These are phyloP conservation scores for Tychaedon coryphoeus DNA, from an alignment of 2,113 vertebrate species.

Conservation along the genomic window DNA sequence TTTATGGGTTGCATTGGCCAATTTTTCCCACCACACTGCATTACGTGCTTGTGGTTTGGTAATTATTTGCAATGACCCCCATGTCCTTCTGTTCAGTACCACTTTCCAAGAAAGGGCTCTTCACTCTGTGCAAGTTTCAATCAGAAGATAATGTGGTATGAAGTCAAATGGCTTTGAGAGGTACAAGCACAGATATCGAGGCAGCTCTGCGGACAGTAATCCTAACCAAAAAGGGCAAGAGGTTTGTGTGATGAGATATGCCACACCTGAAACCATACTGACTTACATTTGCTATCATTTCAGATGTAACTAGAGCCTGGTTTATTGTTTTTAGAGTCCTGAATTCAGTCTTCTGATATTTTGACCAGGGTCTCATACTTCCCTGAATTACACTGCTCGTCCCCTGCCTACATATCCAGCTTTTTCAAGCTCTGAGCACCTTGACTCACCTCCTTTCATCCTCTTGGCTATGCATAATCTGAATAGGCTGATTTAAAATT, in stretches of 20 bases:
- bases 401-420: background rate
- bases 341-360: background rate
- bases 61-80: conserved; percentile 30
- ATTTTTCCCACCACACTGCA: background rate
- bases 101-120: conserved; percentile 30
- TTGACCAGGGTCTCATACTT: background rate
- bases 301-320: background rate
- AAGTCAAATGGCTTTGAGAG: conserved; percentile 17
- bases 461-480: background rate
- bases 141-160: background rate
- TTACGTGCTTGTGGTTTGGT: conserved; percentile 19
- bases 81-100: conserved; percentile 19
- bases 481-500: background rate
- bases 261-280: background rate
- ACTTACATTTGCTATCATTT: background rate
- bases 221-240: background rate
- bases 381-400: background rate
- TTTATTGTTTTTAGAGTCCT: background rate
- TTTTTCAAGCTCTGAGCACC: background rate
- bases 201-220: background rate
- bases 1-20: background rate
- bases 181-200: rapidly evolving
- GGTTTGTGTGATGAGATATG: background rate
- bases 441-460: background rate
- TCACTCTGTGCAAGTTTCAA: background rate